Evolutionary conservation across 2,797 vertebrate species (phyloP).

Genomic region (Calcarius lapponicus): DNA sequence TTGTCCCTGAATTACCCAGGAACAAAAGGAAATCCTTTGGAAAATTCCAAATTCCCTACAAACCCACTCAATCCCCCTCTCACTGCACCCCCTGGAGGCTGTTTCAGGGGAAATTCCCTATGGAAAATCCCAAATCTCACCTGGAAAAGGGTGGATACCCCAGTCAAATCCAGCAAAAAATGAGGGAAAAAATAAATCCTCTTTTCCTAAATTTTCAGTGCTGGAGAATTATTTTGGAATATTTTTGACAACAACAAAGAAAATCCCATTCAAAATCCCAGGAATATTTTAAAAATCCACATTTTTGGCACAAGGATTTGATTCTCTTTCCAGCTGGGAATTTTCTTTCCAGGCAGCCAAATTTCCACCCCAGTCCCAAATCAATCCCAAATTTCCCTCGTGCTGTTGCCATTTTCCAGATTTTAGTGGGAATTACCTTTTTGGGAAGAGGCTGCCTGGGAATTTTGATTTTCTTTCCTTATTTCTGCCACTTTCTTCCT

Average conservation of each 20-base stretch:
- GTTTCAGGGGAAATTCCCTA: not conserved
- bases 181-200: fast-evolving
- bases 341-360: not conserved
- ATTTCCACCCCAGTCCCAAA: not conserved
- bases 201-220: not conserved
- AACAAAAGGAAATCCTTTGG: not conserved
- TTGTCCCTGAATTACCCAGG: not conserved
- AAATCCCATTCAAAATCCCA: not conserved
- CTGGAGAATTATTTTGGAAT: not conserved
- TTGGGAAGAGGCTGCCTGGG: conserved; percentile 59
- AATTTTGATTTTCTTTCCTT: conserved; percentile 77
- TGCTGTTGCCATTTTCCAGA: not conserved
- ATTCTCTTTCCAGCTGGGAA: not conserved
- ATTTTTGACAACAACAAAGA: not conserved
- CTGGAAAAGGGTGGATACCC: not conserved
- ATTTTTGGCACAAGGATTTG: not conserved
- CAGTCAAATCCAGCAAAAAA: not conserved
- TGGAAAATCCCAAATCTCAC: not conserved
- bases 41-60: not conserved
- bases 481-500: conserved; percentile 91
- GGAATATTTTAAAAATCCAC: not conserved
- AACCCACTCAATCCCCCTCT: not conserved
- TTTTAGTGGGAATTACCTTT: conserved; percentile 75
- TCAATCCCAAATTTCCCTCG: not conserved
- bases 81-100: not conserved